A percentile compares a stretch with the other conserved stretches of the same genome.
These are phyloP conservation scores for Takifugu rubripes DNA, from an alignment of 2,797 vertebrate species.

Conservation along the genomic window DNA sequence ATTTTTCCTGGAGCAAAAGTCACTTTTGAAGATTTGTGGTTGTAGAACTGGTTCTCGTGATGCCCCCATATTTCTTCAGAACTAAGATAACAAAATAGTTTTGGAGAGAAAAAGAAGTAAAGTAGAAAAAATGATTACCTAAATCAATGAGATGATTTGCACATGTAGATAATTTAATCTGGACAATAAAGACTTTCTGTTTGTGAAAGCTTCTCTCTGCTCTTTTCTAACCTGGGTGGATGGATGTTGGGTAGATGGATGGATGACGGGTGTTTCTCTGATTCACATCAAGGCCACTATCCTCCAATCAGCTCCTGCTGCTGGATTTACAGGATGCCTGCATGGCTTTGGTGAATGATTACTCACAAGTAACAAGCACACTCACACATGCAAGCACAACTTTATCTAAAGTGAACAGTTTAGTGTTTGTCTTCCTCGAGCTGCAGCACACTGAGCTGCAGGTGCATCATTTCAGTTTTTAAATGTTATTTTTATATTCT, in stretches of 20 bases:
- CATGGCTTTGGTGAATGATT: slow-evolving; percentile 67
- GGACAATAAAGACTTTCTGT: slow-evolving; percentile 71
- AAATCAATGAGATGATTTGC: slow-evolving; percentile 54
- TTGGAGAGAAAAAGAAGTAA: too few relatives aligned
- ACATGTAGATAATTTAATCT: slow-evolving; percentile 73
- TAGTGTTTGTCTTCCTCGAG: slow-evolving; percentile 60
- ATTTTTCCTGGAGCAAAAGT: too few relatives aligned
- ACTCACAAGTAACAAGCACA: slow-evolving; percentile 52
- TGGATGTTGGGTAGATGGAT: background rate
- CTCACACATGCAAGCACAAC: slow-evolving; percentile 25
- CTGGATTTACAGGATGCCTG: slow-evolving; percentile 49
- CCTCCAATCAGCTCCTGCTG: slow-evolving; percentile 31
- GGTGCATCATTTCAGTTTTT: too few relatives aligned
- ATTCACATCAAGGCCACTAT: too few relatives aligned
- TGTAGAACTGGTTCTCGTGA: too few relatives aligned
- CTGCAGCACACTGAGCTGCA: slow-evolving; percentile 76
- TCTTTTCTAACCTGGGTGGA: slow-evolving; percentile 52
- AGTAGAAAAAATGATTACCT: slow-evolving; percentile 3
- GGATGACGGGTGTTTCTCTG: too few relatives aligned
- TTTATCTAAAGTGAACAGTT: background rate
- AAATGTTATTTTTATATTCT: too few relatives aligned
- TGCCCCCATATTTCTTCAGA: too few relatives aligned
- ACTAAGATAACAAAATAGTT: too few relatives aligned
- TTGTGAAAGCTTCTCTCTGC: slow-evolving; percentile 57
- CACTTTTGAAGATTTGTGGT: too few relatives aligned